Evolutionary conservation across 2,113 vertebrate genomes (phyloP).

Genomic region (Hippotragus niger): DNA sequence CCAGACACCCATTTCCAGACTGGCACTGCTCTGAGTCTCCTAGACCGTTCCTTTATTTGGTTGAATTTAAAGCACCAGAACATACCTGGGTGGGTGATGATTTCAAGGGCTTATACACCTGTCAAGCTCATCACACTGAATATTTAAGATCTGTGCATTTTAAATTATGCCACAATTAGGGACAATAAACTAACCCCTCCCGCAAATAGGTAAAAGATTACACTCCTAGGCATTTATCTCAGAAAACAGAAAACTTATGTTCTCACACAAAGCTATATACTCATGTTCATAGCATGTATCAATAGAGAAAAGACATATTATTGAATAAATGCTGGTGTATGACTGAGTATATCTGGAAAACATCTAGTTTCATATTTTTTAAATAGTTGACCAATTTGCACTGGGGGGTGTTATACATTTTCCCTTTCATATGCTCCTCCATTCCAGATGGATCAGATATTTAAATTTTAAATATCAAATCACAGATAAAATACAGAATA

Average conservation of each 20-base stretch:
- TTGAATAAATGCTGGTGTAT: not conserved
- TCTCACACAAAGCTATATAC: not conserved
- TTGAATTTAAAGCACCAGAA: not conserved
- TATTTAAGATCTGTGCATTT: not conserved
- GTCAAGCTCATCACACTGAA: not conserved
- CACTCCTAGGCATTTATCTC: not conserved
- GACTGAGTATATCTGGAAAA: not conserved
- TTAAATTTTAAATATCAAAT: slow-evolving; percentile 12
- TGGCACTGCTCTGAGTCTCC: not conserved
- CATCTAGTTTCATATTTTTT: not conserved
- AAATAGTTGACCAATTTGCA: not conserved
- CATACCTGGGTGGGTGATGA: not conserved
- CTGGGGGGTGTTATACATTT: not conserved
- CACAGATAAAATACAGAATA: not conserved
- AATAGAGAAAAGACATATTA: not conserved
- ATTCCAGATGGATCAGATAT: not conserved
- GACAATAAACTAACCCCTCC: not conserved
- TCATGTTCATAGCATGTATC: not conserved
- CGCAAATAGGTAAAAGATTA: not conserved
- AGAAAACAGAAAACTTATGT: not conserved
- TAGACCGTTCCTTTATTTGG: not conserved
- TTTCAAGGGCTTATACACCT: not conserved
- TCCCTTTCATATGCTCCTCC: not conserved
- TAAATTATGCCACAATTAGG: not conserved
- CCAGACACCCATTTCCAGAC: not conserved